Evolutionary conservation across 2,888 invertebrate species (phyloP), one percentile per base, ranked within the genome.

Genomic region (Cepaea hortensis): DNA sequence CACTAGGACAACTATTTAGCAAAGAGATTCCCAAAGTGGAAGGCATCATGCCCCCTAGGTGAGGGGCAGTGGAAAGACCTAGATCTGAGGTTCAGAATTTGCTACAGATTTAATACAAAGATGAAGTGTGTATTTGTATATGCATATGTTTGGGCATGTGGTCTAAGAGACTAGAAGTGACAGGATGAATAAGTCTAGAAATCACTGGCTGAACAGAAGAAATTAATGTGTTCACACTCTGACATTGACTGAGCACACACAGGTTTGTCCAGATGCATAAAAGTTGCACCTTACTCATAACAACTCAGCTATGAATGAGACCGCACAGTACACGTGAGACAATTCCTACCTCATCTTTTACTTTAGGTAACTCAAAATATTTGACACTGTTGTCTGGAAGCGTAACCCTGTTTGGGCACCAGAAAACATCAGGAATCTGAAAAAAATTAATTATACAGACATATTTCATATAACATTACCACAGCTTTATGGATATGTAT

Each of bases 381-480:
- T 85, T 81, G 75, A 85, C 82, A 65, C 75, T 48, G 23, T 83
- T 77, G 48, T 86, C 77, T 77, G 68, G 23, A 5, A 79, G 55
- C 3, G 80, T 62, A n/a, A 87, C 80, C 73, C 80, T 77, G 11
- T n/a, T 73, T 48, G 87, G 87, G 70, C 84, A 87, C 87, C 87
- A 87, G 48, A 87, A 87, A 11, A 3, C 1, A 35, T 83, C 84
- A 50, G 83, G 87, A 11, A 84, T 84, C 84, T 84, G 84, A 35
- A 65, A 46, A 48, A 0, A 84, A 72, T 55, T 6, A 55, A 55
- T 55, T 6, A 55, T 18, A n/a, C 11, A 46, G 35, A 55, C 4
- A 79, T n/a, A 18, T 15, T 18, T 55, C 20, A 79, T 48, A 72
- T 72, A 72, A 72, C 72, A 72, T 72, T 7, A 35, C 35, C 72